Conservation (phyloP, 2,888 invertebrate genomes). For the Ophion ventricosus region DNA sequence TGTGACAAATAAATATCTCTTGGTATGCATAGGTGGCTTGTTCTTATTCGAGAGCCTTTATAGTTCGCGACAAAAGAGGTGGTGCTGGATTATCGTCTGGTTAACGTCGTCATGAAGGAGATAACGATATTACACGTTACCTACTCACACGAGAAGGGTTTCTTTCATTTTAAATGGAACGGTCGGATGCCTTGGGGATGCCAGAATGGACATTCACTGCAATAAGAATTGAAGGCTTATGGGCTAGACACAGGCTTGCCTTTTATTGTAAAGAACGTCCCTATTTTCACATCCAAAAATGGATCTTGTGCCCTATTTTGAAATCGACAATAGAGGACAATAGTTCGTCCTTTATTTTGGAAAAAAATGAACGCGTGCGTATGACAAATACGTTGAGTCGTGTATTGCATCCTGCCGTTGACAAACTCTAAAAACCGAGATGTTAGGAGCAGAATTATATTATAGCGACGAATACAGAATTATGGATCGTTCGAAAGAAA, state of each 20-base stretch:
- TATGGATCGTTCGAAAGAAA: no score
- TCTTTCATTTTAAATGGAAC: neutral
- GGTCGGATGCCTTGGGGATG: neutral
- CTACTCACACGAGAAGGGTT: neutral
- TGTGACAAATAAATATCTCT: neutral
- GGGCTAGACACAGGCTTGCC: neutral
- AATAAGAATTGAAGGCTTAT: neutral
- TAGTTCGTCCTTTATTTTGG: no score
- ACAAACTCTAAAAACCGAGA: no score
- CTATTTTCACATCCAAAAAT: no score
- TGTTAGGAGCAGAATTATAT: no score
- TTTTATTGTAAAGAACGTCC: no score
- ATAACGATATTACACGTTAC: conserved; percentile 18
- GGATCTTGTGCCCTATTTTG: no score
- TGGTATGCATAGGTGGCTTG: neutral
- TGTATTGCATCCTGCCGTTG: no score
- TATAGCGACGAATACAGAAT: no score
- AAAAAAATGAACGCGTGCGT: no score
- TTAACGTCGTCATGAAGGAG: conserved; percentile 21
- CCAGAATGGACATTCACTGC: neutral
- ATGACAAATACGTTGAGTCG: no score
- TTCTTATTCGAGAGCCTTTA: conserved; percentile 21
- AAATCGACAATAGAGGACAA: no score
- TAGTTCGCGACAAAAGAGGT: conserved; percentile 21
- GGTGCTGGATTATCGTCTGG: neutral